Percentiles rank a stretch among this genome's conserved stretches.
Evolutionary conservation across 30 jellyfish, hydroid and myxozoan genomes (phyloP).

Genomic region (Chrysaora quinquecirrha): DNA sequence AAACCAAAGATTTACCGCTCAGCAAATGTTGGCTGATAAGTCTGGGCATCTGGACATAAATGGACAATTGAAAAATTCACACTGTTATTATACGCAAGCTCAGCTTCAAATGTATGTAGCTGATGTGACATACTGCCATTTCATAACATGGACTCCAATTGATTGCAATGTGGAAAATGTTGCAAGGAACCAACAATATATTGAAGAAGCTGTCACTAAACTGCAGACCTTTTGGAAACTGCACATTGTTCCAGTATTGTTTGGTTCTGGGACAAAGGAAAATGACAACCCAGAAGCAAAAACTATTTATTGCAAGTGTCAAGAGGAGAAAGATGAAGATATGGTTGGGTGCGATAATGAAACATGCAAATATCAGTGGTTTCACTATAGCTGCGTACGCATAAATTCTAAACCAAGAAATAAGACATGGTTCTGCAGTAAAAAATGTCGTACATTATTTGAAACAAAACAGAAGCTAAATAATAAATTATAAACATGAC

Average conservation of each 20-base stretch:
- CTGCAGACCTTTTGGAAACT: neutral
- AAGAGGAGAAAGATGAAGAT: neutral
- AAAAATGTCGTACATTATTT: no score
- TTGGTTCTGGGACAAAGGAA: neutral
- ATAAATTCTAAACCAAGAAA: neutral
- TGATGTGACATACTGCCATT: neutral
- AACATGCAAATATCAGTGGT: neutral
- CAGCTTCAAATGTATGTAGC: neutral
- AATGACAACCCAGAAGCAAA: neutral
- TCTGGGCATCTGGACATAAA: neutral
- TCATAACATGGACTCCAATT: neutral
- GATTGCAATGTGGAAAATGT: neutral
- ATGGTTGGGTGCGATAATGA: neutral
- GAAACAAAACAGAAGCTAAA: no score
- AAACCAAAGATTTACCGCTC: no score
- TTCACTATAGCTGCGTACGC: neutral
- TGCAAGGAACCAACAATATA: neutral
- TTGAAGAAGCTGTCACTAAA: neutral
- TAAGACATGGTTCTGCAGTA: neutral
- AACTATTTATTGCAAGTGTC: neutral
- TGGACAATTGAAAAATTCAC: neutral
- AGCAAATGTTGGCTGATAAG: neutral
- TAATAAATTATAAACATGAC: no score
- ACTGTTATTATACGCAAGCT: neutral
- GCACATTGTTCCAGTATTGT: neutral